These are phyloP conservation scores for Drosophila hamatofila DNA, from an alignment of 2,888 invertebrate genomes.

Conservation along the genomic window DNA sequence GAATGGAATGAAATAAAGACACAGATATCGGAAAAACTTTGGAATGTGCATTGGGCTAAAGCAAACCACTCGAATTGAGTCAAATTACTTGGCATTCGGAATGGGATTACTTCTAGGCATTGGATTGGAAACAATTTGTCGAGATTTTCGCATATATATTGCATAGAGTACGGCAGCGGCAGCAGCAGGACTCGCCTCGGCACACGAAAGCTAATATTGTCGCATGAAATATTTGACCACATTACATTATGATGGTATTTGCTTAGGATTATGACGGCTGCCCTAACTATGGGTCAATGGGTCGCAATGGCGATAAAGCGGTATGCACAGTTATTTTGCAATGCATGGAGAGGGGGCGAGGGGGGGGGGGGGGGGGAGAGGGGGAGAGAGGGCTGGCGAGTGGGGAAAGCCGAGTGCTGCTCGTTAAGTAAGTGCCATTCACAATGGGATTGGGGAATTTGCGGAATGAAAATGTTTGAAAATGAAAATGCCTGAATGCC, in stretches of 20 bases:
- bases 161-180: background rate
- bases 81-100: slow-evolving; percentile 54
- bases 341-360: background rate
- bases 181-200: background rate
- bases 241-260: slow-evolving; percentile 36
- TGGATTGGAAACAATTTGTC: slow-evolving; percentile 57
- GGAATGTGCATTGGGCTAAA: slow-evolving; percentile 49
- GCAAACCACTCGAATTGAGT: slow-evolving; percentile 54
- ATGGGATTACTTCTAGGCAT: slow-evolving; percentile 58
- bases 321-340: slow-evolving; percentile 18
- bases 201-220: slow-evolving; percentile 36
- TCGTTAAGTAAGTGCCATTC: slow-evolving; percentile 14
- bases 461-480: slow-evolving; percentile 18
- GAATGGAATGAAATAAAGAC: slow-evolving; percentile 7
- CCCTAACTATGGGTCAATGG: slow-evolving; percentile 21
- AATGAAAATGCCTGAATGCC: slow-evolving; percentile 10
- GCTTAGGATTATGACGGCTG: slow-evolving; percentile 29
- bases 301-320: slow-evolving; percentile 13
- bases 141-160: slow-evolving; percentile 41
- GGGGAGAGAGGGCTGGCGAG: background rate
- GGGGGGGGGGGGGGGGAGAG: no score
- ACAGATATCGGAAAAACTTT: slow-evolving; percentile 44
- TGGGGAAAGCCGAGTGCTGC: background rate
- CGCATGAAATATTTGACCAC: slow-evolving; percentile 29
- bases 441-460: slow-evolving; percentile 14